These are phyloP conservation scores for Xiphophorus hellerii DNA, from an alignment of 2,113 vertebrate genomes.

Conservation along the genomic window DNA sequence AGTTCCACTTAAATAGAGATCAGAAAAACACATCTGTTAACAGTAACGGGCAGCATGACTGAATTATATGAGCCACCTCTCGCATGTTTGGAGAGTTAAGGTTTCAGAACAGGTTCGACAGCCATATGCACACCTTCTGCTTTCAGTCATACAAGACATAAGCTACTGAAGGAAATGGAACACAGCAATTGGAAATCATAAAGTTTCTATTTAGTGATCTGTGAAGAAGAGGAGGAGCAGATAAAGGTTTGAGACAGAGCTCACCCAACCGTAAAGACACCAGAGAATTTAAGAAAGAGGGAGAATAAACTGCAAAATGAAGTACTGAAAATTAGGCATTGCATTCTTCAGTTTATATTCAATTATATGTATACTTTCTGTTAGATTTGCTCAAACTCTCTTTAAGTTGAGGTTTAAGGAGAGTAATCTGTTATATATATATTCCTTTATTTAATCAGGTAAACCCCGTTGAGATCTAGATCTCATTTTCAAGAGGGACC, in stretches of 20 bases:
- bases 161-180: slow-evolving; percentile 38
- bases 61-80: slow-evolving; percentile 37
- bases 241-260: background rate
- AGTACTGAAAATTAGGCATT: background rate
- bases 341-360: background rate
- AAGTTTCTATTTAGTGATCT: slow-evolving; percentile 56
- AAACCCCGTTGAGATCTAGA: too few species aligned
- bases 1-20: slow-evolving; percentile 12
- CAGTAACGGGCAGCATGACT: background rate
- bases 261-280: background rate
- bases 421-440: too few species aligned
- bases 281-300: background rate
- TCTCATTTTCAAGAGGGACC: too few species aligned
- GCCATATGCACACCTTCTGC: slow-evolving; percentile 43
- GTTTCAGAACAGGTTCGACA: slow-evolving; percentile 20
- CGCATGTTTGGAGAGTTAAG: slow-evolving; percentile 51
- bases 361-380: background rate
- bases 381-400: background rate
- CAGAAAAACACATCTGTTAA: background rate
- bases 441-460: too few species aligned
- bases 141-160: slow-evolving; percentile 11
- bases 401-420: background rate
- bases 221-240: slow-evolving; percentile 22
- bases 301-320: slow-evolving; percentile 8
- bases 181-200: slow-evolving; percentile 23